Evolutionary conservation across 1,140 invertebrate species (phyloP), one percentile per base, ranked within the genome.

Genomic region (Drosophila neocordata): DNA sequence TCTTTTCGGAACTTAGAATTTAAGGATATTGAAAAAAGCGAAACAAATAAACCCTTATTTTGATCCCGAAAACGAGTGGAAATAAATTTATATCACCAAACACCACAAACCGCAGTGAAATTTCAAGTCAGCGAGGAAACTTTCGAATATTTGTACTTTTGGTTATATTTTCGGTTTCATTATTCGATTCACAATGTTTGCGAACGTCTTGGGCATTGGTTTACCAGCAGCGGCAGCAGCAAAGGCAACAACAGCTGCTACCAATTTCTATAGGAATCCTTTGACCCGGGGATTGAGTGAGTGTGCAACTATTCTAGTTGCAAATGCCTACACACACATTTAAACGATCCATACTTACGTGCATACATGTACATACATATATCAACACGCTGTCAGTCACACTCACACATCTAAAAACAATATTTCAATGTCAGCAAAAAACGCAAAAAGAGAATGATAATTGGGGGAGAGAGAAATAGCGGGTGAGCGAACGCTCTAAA

Each of bases 381-480:
- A 24, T 18, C 51, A 37, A 34, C 22, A 13, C 6, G 38, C 13
- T 11, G 11, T 27, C 31, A 60, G 27, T 31, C 8, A 48, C 27
- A 44, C 52, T 18, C 18, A 22, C 55, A 34, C 22, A 64, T 4
- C 13, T 5, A 27, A 27, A 51, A 52, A 73, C 2, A 70, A 59
- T 82, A 75, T 82, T 87, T 87, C 83, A 88, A 88, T 88, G 83
- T 79, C 83, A 88, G 79, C 48, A 51, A 20, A 41, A 31, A 4
- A 4, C n/a, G n/a, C 48, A 60, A 57, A 44, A 63, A 58, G 55
- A 37, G 35, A 69, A 57, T 24, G 20, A 35, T 27, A 55, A 52
- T 52, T 52, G 48, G 48, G 41, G 15, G 41, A 44, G 61, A 63
- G 48, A 53, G 15, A 51, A 11, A 68, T 24, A 22, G 59, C 52